Percentiles rank a stretch among this genome's conserved stretches.
Evolutionary conservation across 2,113 vertebrate genomes (phyloP).

Genomic region (Todiramphus chloris): DNA sequence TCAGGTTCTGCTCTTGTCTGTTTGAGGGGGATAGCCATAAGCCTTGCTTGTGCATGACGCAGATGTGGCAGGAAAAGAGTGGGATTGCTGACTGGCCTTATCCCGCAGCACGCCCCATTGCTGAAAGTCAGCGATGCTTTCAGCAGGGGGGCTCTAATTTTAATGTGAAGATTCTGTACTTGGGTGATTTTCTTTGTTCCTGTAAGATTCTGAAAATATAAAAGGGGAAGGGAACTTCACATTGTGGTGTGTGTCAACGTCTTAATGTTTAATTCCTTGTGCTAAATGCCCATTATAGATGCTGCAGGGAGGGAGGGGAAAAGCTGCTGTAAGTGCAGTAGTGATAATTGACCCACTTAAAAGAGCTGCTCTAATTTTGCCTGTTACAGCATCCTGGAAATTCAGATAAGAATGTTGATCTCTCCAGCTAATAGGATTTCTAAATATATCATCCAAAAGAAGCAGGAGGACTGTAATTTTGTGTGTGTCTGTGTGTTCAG

Average conservation of each 20-base stretch:
- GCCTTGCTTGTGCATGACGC: neutral
- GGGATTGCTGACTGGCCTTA: neutral
- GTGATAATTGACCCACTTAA: conserved; percentile 69
- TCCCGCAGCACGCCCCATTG: neutral
- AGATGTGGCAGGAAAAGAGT: neutral
- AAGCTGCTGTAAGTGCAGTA: conserved; percentile 59
- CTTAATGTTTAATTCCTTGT: conserved; percentile 23
- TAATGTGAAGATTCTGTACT: neutral
- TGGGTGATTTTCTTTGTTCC: conserved; percentile 4
- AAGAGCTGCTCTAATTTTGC: conserved; percentile 68
- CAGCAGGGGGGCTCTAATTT: neutral
- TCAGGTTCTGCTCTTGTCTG: neutral
- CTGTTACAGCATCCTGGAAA: conserved; percentile 68
- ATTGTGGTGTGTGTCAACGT: conserved; percentile 3
- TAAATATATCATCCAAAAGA: conserved; percentile 63
- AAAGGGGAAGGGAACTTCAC: neutral
- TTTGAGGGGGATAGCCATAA: neutral
- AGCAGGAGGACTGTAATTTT: conserved; percentile 41
- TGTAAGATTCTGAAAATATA: neutral
- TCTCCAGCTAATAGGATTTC: conserved; percentile 69
- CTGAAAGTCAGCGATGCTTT: neutral
- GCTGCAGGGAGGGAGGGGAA: conserved; percentile 29
- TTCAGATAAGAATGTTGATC: conserved; percentile 70
- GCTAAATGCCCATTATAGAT: conserved; percentile 19
- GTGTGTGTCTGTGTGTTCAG: neutral